A percentile compares a stretch with the other conserved stretches of the same genome.
Conservation (phyloP, 1,140 invertebrate genomes). For the Myzus persicae region DNA sequence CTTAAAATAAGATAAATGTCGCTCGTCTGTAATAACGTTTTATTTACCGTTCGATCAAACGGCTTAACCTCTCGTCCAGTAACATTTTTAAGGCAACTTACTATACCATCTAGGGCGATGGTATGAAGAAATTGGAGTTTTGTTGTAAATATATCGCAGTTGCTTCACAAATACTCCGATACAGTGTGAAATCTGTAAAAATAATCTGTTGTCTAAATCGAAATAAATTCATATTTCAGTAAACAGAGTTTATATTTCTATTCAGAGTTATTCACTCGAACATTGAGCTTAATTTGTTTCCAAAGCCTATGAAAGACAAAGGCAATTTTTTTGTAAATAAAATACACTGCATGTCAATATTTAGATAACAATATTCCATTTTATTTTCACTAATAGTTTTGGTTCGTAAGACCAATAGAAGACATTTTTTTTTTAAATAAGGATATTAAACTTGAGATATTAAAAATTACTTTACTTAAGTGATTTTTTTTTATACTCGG, state of each 20-base stretch:
- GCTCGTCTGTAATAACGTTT: not conserved
- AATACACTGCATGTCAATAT: not conserved
- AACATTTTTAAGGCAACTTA: not conserved
- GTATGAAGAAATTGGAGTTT: not conserved
- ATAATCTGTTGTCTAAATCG: not conserved
- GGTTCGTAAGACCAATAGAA: not conserved
- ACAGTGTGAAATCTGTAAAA: not conserved
- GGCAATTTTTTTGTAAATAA: not conserved
- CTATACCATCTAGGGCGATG: not conserved
- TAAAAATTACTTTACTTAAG: too few species aligned
- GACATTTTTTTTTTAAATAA: too few species aligned
- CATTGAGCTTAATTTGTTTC: not conserved
- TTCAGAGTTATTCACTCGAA: not conserved
- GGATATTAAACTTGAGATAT: too few species aligned
- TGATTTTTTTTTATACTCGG: too few species aligned
- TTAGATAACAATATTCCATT: not conserved
- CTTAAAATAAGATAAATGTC: not conserved
- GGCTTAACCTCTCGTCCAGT: not conserved
- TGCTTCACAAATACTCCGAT: not conserved
- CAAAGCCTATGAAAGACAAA: not conserved
- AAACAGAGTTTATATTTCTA: not conserved
- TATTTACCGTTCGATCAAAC: not conserved
- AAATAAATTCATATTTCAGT: not conserved
- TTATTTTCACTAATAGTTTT: not conserved
- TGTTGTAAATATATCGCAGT: not conserved